These are phyloP conservation scores for Lycodopsis pacificus DNA, from an alignment of 2,797 vertebrate species.

Conservation along the genomic window DNA sequence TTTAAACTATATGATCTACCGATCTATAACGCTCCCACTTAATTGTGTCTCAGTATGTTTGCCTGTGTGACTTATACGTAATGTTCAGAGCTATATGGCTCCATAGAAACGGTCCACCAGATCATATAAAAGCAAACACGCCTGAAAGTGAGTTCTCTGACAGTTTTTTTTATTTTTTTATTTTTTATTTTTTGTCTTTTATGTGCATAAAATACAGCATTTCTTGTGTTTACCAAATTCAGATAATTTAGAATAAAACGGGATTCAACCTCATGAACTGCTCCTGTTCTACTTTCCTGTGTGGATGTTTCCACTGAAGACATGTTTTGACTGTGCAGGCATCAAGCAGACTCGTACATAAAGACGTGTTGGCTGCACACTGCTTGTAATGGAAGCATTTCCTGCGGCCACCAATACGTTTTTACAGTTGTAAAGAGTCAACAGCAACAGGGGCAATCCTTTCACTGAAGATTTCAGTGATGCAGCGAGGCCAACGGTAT, in stretches of 20 bases:
- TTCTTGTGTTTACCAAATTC: constrained; percentile 39
- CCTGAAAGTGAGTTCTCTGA: constrained; percentile 34
- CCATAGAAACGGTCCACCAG: constrained; percentile 7
- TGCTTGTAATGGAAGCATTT: not conserved
- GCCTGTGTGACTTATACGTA: constrained; percentile 18
- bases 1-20: not conserved
- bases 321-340: not conserved
- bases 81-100: constrained; percentile 28
- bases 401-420: not conserved
- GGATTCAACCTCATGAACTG: constrained; percentile 45
- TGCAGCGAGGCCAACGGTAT: constrained; percentile 6
- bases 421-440: not conserved
- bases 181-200: not conserved
- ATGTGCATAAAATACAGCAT: constrained; percentile 30
- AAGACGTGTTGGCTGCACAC: not conserved
- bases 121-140: constrained; percentile 32
- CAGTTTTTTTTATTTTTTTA: not conserved
- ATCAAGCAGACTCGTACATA: constrained; percentile 3
- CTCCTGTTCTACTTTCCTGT: constrained; percentile 29
- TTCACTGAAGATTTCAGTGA: not conserved
- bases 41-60: constrained; percentile 22
- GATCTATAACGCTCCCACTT: not conserved
- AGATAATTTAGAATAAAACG: constrained; percentile 57
- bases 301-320: constrained; percentile 16
- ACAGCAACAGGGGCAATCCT: not conserved